Conservation (phyloP, 2,113 vertebrate genomes). For the Nibea coibor region DNA sequence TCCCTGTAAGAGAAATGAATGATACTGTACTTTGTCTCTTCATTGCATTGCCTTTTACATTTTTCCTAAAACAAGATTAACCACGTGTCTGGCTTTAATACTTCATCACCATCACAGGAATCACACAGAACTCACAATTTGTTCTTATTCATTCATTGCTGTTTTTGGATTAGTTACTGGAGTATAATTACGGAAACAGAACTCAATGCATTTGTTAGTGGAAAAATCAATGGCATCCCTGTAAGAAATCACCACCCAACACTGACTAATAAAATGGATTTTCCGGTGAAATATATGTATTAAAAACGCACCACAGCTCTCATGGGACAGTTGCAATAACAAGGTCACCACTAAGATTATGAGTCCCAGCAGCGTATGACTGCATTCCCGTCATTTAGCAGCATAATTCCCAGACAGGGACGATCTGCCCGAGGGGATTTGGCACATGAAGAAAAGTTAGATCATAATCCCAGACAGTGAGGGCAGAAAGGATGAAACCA, state of each 20-base stretch:
- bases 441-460: constrained; percentile 32
- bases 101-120: background rate
- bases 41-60: background rate
- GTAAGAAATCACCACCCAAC: background rate
- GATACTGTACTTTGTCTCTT: background rate
- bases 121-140: background rate
- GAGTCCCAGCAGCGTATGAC: constrained; percentile 47
- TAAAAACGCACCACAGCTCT: constrained; percentile 4
- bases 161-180: background rate
- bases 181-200: background rate
- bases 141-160: background rate
- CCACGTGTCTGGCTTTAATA: background rate
- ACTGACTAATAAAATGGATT: constrained; percentile 46
- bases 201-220: background rate
- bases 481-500: constrained; percentile 38
- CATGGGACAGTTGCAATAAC: constrained; percentile 33
- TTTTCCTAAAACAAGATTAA: background rate
- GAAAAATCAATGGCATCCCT: constrained; percentile 6
- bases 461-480: constrained; percentile 51
- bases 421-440: constrained; percentile 62
- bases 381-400: constrained; percentile 51
- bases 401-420: constrained; percentile 60
- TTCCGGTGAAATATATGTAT: constrained; percentile 13
- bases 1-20: background rate
- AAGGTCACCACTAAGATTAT: constrained; percentile 46